These are phyloP conservation scores for Falco novaeseelandiae DNA, from an alignment of 2,797 vertebrate genomes.

Conservation along the genomic window DNA sequence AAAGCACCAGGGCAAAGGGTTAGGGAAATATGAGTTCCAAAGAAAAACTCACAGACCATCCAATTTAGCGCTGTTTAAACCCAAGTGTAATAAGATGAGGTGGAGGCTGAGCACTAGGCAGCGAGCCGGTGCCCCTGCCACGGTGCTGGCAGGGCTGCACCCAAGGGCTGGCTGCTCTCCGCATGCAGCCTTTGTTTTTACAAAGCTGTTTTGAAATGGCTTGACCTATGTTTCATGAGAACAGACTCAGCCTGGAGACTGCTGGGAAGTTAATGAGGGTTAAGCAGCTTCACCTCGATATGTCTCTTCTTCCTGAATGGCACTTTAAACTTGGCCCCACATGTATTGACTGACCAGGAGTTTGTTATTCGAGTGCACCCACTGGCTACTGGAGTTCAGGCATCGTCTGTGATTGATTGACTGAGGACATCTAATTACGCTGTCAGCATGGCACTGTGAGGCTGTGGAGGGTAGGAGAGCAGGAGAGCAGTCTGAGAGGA, in stretches of 20 bases:
- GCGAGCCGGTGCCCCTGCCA: fast-evolving
- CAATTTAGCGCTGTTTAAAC: not conserved
- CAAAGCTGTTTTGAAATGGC: not conserved
- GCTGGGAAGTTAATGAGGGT: not conserved
- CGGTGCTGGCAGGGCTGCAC: fast-evolving
- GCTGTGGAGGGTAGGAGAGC: not conserved
- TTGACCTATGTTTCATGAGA: not conserved
- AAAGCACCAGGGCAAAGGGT: not conserved
- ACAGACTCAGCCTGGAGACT: not conserved
- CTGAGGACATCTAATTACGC: not conserved
- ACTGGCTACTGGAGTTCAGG: not conserved
- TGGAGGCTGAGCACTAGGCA: not conserved
- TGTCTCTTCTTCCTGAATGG: not conserved
- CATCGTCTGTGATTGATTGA: not conserved
- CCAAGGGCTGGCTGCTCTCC: fast-evolving
- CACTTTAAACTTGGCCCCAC: not conserved
- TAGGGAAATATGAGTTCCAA: not conserved
- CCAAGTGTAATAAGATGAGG: not conserved
- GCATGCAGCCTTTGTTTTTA: not conserved
- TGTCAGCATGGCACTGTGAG: not conserved
- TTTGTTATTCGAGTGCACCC: fast-evolving
- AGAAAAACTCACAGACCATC: not conserved
- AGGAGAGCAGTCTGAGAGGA: not conserved
- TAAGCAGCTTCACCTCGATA: not conserved
- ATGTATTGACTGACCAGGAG: not conserved